Evolutionary conservation across 2,888 invertebrate genomes (phyloP).

Genomic region (Tromatobia lineatoria): DNA sequence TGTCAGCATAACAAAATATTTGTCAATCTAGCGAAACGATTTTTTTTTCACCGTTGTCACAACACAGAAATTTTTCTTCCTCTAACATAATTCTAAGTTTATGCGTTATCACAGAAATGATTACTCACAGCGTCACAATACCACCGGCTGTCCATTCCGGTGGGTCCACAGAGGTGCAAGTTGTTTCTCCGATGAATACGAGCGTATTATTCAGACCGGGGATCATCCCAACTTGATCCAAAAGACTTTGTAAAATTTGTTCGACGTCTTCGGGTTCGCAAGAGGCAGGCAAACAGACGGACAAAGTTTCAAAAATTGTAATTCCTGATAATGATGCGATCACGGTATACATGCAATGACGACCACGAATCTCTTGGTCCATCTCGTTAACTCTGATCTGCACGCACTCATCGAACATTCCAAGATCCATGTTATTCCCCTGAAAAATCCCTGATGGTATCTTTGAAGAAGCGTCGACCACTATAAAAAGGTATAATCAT

Average conservation of each 20-base stretch:
- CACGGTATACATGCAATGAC: conserved; percentile 82
- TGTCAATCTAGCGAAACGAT: too few species aligned
- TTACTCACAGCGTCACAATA: conserved; percentile 69
- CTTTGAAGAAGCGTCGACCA: conserved; percentile 86
- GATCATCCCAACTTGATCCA: conserved; percentile 15
- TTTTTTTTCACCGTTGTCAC: too few species aligned
- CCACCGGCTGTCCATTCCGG: conserved; percentile 68
- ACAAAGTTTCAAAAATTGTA: conserved; percentile 79
- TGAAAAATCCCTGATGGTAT: conserved; percentile 84
- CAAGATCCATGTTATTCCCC: conserved; percentile 85
- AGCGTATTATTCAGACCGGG: not conserved
- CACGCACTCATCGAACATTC: conserved; percentile 85
- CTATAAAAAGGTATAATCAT: conserved; percentile 78
- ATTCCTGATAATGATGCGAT: conserved; percentile 72
- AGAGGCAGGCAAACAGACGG: conserved; percentile 85
- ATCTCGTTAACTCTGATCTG: conserved; percentile 69
- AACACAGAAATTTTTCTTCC: too few species aligned
- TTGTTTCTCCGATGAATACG: not conserved
- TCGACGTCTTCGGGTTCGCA: conserved; percentile 82
- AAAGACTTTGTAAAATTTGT: conserved; percentile 48
- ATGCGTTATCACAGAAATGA: not conserved
- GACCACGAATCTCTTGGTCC: conserved; percentile 81
- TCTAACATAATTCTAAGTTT: not conserved
- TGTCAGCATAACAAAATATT: too few species aligned
- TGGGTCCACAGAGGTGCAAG: conserved; percentile 62